phyloP scores from a whole-genome alignment of 2,888 invertebrate species.

The Tinea pellionella region DNA sequence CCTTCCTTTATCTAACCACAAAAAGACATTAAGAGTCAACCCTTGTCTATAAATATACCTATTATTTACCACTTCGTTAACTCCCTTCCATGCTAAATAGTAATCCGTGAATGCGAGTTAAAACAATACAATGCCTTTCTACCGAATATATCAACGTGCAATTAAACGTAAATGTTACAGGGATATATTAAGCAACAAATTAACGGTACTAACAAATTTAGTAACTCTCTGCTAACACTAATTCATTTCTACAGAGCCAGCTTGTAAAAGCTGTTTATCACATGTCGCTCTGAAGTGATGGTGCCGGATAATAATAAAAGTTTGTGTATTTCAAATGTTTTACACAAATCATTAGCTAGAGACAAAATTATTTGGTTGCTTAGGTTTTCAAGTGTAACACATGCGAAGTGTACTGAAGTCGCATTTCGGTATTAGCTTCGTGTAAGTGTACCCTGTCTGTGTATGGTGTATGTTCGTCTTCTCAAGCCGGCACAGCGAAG shows the following conservation, averaged over 20 bases:
- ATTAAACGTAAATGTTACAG: not conserved
- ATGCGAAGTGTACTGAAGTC: too few relatives aligned
- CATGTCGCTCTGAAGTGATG: not conserved
- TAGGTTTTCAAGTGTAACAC: too few relatives aligned
- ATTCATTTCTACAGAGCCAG: not conserved
- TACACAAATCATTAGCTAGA: too few relatives aligned
- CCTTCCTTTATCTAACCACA: not conserved
- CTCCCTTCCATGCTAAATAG: not conserved
- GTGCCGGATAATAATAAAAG: not conserved
- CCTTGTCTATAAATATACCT: not conserved
- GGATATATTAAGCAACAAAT: slow-evolving; percentile 1
- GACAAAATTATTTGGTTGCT: too few relatives aligned
- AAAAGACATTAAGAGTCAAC: not conserved
- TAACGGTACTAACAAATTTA: not conserved
- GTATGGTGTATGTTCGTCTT: too few relatives aligned
- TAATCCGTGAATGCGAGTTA: not conserved
- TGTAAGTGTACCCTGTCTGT: too few relatives aligned
- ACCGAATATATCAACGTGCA: not conserved
- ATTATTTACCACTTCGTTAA: not conserved
- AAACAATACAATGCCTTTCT: not conserved
- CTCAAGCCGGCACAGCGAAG: too few relatives aligned
- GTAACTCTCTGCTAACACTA: slow-evolving; percentile 1
- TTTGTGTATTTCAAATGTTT: too few relatives aligned
- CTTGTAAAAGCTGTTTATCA: not conserved
- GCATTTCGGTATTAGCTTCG: too few relatives aligned